These are phyloP conservation scores for Halichoeres trimaculatus DNA, from an alignment of 2,113 vertebrate genomes.

Conservation along the genomic window DNA sequence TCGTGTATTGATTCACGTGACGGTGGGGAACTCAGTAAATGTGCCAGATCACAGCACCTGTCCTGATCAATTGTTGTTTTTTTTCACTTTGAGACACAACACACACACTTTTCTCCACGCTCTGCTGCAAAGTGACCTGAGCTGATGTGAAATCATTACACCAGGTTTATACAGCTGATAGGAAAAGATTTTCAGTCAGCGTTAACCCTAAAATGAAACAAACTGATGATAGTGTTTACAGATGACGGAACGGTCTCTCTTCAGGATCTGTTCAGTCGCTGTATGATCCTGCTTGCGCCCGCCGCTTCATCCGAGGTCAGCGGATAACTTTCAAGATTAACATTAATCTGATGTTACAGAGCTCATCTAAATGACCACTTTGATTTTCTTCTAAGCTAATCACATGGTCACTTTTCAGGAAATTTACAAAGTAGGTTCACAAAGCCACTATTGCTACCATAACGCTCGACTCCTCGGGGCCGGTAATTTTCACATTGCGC, in stretches of 20 bases:
- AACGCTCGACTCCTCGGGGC: too few species aligned
- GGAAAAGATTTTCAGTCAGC: slow-evolving; percentile 6
- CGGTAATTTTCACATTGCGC: too few species aligned
- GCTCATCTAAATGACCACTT: too few species aligned
- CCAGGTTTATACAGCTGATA: neutral
- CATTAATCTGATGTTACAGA: neutral
- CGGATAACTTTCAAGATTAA: neutral
- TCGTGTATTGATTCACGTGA: slow-evolving; percentile 48
- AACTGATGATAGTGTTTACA: neutral
- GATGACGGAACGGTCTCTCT: neutral
- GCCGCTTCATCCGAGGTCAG: neutral
- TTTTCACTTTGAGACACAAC: neutral
- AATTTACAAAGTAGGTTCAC: too few species aligned
- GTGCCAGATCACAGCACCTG: slow-evolving; percentile 43
- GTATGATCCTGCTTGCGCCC: neutral
- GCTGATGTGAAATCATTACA: slow-evolving; percentile 12
- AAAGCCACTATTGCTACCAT: too few species aligned
- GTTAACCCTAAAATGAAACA: slow-evolving; percentile 5
- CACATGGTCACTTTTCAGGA: too few species aligned
- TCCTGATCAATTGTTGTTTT: slow-evolving; percentile 39
- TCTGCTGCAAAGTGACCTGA: slow-evolving; percentile 33
- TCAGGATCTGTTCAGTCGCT: neutral
- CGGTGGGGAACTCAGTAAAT: slow-evolving; percentile 21
- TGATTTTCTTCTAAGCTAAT: too few species aligned
- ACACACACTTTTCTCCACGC: slow-evolving; percentile 12